Evolutionary conservation across 2,888 invertebrate species (phyloP), one percentile per base, ranked within the genome.

Genomic region (Caenorhabditis wallacei): DNA sequence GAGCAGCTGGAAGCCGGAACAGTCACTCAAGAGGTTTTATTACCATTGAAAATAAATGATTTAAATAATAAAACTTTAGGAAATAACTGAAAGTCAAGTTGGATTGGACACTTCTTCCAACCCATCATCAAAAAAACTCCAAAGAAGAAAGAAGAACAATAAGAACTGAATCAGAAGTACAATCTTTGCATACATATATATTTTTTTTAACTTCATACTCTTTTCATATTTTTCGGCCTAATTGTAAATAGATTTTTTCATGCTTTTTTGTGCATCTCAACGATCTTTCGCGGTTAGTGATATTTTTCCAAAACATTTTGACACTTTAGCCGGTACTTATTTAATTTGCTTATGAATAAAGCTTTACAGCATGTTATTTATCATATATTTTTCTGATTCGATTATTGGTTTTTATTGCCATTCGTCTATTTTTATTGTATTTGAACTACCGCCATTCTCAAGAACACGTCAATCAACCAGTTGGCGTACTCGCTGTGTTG

Each of bases 11-110:
- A 66, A 0, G 74, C 70, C 0, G 80, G 84, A 40, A 70, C 37
- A 13, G 70, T 86, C n/a, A 86, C 81, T 10, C 71, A 83, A 48
- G 81, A 78, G 81, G 85, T 85, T 30, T 30, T 30, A 30, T 48
- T 13, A 64, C 5, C 5, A 20, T 20, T 1, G 20, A n/a, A 22
- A 40, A 37, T 35, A 37, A 20, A 30, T 37, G 20, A 37, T 20
- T 13, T 40, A n/a, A 8, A 18, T 18, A 22, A 24, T 30, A 22
- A 10, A 46, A n/a, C 11, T 78, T 20, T 48, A 81, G 63, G 82
- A 82, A 72, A 76, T 82, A 0, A 43, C 18, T 24, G 72, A 78
- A 53, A 72, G 76, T 20, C 71, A 71, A 56, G 71, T 82, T 16
- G 76, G 71, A 16, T 22, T 82, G 35, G 66, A 82, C n/a, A 26